Percentiles rank a stretch among this genome's conserved stretches.
phyloP scores from a whole-genome alignment of 2,888 invertebrate species.

The Mantis religiosa region DNA sequence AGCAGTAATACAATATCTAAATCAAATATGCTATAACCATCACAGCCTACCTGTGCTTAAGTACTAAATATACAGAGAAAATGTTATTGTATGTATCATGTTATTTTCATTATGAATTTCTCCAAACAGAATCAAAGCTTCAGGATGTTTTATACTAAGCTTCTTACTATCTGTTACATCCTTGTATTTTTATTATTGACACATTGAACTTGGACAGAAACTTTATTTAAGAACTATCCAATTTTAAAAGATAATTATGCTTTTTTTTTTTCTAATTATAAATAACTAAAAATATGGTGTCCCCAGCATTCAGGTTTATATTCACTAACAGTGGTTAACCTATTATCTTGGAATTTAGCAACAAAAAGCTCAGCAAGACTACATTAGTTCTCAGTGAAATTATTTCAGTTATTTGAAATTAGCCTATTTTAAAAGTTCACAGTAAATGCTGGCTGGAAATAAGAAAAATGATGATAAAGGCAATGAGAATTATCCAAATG shows the following conservation, averaged over 20 bases:
- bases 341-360: too few species aligned
- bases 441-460: too few species aligned
- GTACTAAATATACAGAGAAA: neutral
- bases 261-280: neutral
- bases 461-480: too few species aligned
- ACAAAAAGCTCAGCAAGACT: too few species aligned
- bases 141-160: neutral
- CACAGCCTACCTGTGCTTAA: neutral
- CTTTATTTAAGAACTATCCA: neutral
- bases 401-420: too few species aligned
- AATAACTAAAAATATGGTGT: neutral
- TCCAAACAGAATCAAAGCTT: neutral
- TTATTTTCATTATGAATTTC: neutral
- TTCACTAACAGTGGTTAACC: too few species aligned
- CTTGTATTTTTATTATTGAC: neutral
- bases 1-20: neutral
- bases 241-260: neutral
- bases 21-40: neutral
- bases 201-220: neutral
- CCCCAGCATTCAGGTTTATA: neutral
- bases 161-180: neutral
- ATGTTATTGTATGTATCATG: neutral
- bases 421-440: too few species aligned
- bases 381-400: too few species aligned
- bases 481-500: too few species aligned